Base-by-base conservation (phyloP, 2,888 invertebrate species). In the Idaea straminata region DNA sequence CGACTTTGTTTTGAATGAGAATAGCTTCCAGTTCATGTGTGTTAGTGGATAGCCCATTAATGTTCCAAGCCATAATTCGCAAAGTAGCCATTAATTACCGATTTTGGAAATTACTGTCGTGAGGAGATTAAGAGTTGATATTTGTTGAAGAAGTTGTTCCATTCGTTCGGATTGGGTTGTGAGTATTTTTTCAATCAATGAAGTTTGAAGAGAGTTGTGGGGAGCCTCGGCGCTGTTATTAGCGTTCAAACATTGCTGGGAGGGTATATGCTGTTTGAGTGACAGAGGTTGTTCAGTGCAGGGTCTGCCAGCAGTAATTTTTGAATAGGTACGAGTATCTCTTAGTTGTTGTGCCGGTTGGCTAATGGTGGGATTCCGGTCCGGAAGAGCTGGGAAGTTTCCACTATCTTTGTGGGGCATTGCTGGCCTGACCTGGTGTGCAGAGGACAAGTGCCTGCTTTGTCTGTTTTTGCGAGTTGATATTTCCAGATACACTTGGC, bases 401-500 rank as follows among this genome's bases (percentile, higher is more conserved):
- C 1, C 15, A 5, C 57, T 57, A 15, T 57, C 57, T 7, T 15
- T 57, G 15, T 15, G 15, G 5, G 15, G 57, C n/a, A 7, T 57
- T 15, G 7, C 13, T 13, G 57, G 3, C 57, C 57, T 57, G 15
- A 15, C 15, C 15, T 15, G 57, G 5, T 4, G 15, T 57, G 15
- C 15, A 13, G 57, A 5, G 6, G 5, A 6, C 15, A 15, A 15
- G 57, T 57, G 57, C 15, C 5, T 15, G 5, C 15, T 57, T 57
- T 57, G 57, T 57, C 47, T 61, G 10, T 7, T 15, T 13, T 34
- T 61, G 35, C 38, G 38, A 25, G 58, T 36, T 4, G 38, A 16
- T 64, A 62, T 62, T 38, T 64, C 62, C 15, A 34, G 61, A 13
- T 61, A 61, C 4, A 62, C 59, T 15, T 61, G 36, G 13, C 62